Percentiles rank a stretch among this genome's conserved stretches.
phyloP scores from a whole-genome alignment of 1,140 invertebrate genomes.

The Chironomus striatipennis region DNA sequence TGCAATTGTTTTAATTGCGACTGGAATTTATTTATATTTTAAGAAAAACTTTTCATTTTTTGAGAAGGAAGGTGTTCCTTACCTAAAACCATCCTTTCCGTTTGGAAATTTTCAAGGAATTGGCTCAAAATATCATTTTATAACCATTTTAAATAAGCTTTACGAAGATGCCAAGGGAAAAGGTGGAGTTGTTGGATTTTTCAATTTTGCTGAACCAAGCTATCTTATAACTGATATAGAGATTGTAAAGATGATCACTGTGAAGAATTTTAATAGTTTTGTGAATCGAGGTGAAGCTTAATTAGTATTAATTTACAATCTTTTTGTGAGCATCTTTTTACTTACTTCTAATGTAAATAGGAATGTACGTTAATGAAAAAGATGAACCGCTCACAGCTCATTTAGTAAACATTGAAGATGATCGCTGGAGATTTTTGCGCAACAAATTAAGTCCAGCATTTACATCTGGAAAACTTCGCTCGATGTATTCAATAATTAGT shows the following conservation, averaged over 20 bases:
- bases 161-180: neutral
- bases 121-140: conserved; percentile 28
- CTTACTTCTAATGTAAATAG: too few relatives aligned
- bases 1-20: neutral
- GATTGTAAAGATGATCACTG: conserved; percentile 46
- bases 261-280: conserved; percentile 43
- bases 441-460: conserved; percentile 54
- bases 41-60: neutral
- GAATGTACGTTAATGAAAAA: conserved; percentile 30
- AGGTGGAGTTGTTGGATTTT: conserved; percentile 31
- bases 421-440: conserved; percentile 50
- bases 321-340: too few relatives aligned
- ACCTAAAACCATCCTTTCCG: neutral
- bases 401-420: conserved; percentile 44
- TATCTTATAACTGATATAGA: conserved; percentile 44
- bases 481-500: conserved; percentile 43
- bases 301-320: too few relatives aligned
- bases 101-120: conserved; percentile 40
- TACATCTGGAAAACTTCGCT: conserved; percentile 52
- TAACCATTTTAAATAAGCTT: neutral
- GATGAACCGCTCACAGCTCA: conserved; percentile 34
- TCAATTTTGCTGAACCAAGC: conserved; percentile 42
- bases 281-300: conserved; percentile 29
- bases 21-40: neutral
- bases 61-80: neutral